Conservation (phyloP, 2,797 vertebrate genomes). For the Ateles fusciceps region DNA sequence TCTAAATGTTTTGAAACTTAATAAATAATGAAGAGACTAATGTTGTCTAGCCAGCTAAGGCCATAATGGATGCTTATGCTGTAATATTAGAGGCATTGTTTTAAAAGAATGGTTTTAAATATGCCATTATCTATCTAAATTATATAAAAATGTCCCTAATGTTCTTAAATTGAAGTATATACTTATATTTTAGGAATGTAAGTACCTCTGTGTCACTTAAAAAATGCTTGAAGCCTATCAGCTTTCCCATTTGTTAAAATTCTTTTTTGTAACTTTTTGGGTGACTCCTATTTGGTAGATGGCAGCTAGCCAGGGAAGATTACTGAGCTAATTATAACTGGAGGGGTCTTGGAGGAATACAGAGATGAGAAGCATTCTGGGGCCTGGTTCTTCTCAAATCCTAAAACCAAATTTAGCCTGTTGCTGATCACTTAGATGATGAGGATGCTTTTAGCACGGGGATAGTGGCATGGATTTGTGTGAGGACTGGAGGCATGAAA, state of each 20-base stretch:
- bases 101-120: background rate
- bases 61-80: background rate
- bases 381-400: conserved; percentile 55
- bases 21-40: background rate
- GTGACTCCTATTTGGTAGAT: conserved; percentile 53
- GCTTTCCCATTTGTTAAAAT: conserved; percentile 45
- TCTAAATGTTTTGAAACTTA: conserved; percentile 40
- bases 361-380: conserved; percentile 10
- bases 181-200: conserved; percentile 43
- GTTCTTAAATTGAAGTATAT: conserved; percentile 45
- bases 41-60: conserved; percentile 14
- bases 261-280: conserved; percentile 45
- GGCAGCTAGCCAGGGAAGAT: conserved; percentile 53
- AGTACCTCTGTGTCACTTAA: conserved; percentile 37
- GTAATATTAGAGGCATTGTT: background rate
- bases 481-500: background rate
- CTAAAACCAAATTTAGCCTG: conserved; percentile 47
- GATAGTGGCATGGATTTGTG: conserved; percentile 35
- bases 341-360: conserved; percentile 27
- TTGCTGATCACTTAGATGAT: conserved; percentile 46
- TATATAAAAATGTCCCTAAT: conserved; percentile 32
- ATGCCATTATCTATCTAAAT: conserved; percentile 27
- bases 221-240: conserved; percentile 33
- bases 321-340: conserved; percentile 64
- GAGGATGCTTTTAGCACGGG: background rate